phyloP scores from a whole-genome alignment of 2,888 invertebrate genomes.

The Oscheius sp. region DNA sequence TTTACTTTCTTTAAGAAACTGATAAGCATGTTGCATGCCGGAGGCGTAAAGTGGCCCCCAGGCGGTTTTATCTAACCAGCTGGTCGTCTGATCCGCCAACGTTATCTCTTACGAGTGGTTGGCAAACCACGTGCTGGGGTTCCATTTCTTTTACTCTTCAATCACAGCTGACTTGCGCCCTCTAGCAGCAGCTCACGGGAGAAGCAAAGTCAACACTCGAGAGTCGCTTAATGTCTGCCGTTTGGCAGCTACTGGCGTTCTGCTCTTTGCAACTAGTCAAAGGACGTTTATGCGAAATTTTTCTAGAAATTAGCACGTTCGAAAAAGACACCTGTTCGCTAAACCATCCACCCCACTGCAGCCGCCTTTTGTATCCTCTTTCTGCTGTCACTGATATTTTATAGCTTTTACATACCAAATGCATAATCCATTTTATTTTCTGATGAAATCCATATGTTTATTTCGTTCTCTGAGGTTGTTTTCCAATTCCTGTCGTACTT shows the following conservation, averaged over 20 bases:
- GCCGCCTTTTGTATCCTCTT: background rate
- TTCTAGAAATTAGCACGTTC: too few species aligned
- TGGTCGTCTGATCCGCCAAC: background rate
- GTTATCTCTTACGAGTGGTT: conserved; percentile 10
- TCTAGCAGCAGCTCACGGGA: background rate
- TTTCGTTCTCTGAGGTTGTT: conserved; percentile 8
- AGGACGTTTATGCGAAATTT: too few species aligned
- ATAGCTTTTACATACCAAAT: background rate
- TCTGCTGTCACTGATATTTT: background rate
- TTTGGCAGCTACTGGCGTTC: conserved; percentile 3
- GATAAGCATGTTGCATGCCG: background rate
- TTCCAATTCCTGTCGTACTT: background rate
- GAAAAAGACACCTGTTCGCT: too few species aligned
- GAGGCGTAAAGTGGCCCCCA: background rate
- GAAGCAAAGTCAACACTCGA: conserved; percentile 26
- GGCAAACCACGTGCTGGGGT: conserved; percentile 18
- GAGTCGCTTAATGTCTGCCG: conserved; percentile 3
- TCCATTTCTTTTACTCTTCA: conserved; percentile 13
- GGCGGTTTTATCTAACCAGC: background rate
- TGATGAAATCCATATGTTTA: background rate
- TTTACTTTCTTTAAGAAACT: too few species aligned
- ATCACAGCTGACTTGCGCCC: conserved; percentile 21
- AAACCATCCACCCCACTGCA: too few species aligned
- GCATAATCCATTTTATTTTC: background rate
- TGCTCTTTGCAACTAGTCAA: too few species aligned